Conservation (phyloP, 2,888 invertebrate species). For the Drosophila testacea region DNA sequence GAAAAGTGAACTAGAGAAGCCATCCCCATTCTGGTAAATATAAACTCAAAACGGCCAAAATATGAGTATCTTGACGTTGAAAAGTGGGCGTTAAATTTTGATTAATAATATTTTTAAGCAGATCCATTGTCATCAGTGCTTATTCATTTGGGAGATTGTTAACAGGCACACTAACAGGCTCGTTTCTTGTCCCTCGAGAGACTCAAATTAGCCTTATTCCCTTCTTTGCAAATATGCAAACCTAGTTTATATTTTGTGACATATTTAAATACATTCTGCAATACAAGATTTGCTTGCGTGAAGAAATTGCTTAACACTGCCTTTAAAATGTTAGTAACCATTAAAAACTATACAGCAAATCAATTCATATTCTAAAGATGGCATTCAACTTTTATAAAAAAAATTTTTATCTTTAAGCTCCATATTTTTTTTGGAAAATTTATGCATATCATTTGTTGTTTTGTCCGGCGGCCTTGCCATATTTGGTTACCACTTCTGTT, state of each 20-base stretch:
- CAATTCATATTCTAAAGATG: background rate
- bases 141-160: conserved; percentile 35
- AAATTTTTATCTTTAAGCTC: background rate
- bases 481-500: conserved; percentile 37
- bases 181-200: conserved; percentile 30
- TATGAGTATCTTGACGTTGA: background rate
- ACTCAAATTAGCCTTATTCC: conserved; percentile 1
- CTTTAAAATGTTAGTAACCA: conserved; percentile 2
- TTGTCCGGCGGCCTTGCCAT: conserved; percentile 26
- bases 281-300: background rate
- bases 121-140: conserved; percentile 41
- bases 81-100: background rate
- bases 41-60: background rate
- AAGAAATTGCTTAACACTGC: background rate
- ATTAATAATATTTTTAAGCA: conserved; percentile 15
- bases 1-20: background rate
- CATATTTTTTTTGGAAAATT: conserved; percentile 9
- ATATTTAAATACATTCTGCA: conserved; percentile 30
- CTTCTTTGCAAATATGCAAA: conserved; percentile 30
- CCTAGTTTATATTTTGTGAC: conserved; percentile 32
- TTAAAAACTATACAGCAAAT: background rate
- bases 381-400: background rate
- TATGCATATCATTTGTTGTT: conserved; percentile 55
- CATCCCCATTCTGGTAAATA: background rate
- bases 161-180: conserved; percentile 8